phyloP scores from a whole-genome alignment of 2,888 invertebrate species.

The Thymelicus sylvestris region DNA sequence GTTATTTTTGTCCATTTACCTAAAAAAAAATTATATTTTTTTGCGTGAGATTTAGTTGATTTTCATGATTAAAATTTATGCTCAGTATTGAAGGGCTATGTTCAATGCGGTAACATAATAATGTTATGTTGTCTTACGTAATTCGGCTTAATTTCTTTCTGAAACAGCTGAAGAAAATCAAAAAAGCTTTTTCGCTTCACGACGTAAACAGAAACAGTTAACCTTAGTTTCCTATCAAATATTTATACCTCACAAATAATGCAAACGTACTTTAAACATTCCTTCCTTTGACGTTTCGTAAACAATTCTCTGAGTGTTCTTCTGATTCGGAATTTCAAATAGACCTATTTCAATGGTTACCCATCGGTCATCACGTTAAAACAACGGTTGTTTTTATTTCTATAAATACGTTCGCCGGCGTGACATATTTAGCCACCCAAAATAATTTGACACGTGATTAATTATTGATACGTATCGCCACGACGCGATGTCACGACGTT shows the following conservation, averaged over 20 bases:
- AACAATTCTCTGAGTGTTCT: slow-evolving; percentile 7
- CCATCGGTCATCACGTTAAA: not conserved
- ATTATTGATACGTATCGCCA: slow-evolving; percentile 48
- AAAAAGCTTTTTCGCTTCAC: not conserved
- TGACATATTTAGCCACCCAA: slow-evolving; percentile 42
- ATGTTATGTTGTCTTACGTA: too few relatives aligned
- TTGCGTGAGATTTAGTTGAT: not conserved
- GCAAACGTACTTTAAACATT: slow-evolving; percentile 4
- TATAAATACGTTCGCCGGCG: slow-evolving; percentile 41
- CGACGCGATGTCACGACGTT: slow-evolving; percentile 47
- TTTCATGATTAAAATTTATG: too few relatives aligned
- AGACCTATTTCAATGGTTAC: not conserved
- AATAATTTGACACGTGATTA: slow-evolving; percentile 48
- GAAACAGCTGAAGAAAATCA: not conserved
- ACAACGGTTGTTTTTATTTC: slow-evolving; percentile 2
- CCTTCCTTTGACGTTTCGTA: slow-evolving; percentile 8
- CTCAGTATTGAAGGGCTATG: too few relatives aligned
- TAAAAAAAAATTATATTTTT: not conserved
- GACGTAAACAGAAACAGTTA: not conserved
- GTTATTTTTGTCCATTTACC: not conserved
- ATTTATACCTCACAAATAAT: slow-evolving; percentile 13
- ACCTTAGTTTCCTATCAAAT: slow-evolving; percentile 6
- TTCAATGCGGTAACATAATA: too few relatives aligned
- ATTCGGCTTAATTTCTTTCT: too few relatives aligned
- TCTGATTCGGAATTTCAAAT: slow-evolving; percentile 10